These are phyloP conservation scores for Synanthedon formicaeformis DNA, from an alignment of 2,888 invertebrate genomes.

Conservation along the genomic window DNA sequence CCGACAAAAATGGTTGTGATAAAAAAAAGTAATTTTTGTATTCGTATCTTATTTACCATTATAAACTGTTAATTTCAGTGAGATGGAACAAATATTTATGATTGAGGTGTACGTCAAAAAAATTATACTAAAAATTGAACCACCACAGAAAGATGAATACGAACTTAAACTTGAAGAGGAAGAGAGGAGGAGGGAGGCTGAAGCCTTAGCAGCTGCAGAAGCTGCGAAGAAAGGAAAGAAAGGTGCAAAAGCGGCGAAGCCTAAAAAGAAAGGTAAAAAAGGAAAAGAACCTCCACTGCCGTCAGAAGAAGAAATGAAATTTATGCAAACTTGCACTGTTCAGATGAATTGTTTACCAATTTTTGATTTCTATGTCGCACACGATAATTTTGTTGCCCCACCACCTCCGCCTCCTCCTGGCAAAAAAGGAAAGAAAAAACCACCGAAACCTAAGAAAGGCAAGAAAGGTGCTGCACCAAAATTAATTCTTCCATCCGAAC, in stretches of 20 bases:
- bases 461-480: slow-evolving; percentile 28
- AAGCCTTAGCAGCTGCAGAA: slow-evolving; percentile 37
- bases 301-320: slow-evolving; percentile 61
- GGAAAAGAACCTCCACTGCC: slow-evolving; percentile 49
- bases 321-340: slow-evolving; percentile 55
- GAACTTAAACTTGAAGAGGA: slow-evolving; percentile 51
- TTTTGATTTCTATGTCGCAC: slow-evolving; percentile 59
- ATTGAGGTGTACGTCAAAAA: slow-evolving; percentile 58
- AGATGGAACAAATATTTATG: slow-evolving; percentile 64
- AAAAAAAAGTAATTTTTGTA: no score
- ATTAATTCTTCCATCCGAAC: slow-evolving; percentile 49
- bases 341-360: slow-evolving; percentile 56
- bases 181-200: slow-evolving; percentile 38
- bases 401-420: slow-evolving; percentile 47
- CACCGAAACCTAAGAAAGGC: slow-evolving; percentile 27
- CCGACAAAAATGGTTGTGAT: no score
- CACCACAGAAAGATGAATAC: slow-evolving; percentile 54
- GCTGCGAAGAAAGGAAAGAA: slow-evolving; percentile 35
- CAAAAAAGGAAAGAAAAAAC: slow-evolving; percentile 29
- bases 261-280: slow-evolving; percentile 38
- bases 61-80: slow-evolving; percentile 1
- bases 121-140: slow-evolving; percentile 53
- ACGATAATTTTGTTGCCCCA: slow-evolving; percentile 57
- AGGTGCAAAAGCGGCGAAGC: slow-evolving; percentile 15
- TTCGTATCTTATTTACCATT: slow-evolving; percentile 5